Evolutionary conservation across 2,113 vertebrate genomes (phyloP).

Genomic region (Phalacrocorax brasilianus): DNA sequence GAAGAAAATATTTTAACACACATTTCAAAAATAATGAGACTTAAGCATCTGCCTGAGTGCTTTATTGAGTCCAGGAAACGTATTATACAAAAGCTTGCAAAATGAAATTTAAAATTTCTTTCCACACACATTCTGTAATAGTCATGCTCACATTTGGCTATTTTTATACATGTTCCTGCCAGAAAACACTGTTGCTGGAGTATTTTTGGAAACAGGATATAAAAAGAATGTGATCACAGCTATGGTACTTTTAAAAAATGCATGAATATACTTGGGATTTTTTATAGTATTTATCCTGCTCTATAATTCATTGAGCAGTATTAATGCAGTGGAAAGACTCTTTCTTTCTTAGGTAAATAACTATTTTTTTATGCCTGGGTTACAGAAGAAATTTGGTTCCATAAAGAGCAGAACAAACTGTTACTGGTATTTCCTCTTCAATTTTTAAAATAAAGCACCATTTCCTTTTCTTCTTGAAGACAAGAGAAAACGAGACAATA

Average conservation of each 20-base stretch:
- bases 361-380: neutral
- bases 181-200: neutral
- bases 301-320: neutral
- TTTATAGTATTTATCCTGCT: neutral
- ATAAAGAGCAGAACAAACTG: neutral
- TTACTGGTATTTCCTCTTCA: conserved; percentile 30
- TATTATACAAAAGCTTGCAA: neutral
- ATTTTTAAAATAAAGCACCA: conserved; percentile 26
- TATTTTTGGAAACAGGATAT: conserved; percentile 9
- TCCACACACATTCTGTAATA: neutral
- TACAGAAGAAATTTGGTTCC: neutral
- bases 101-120: neutral
- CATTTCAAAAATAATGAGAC: neutral
- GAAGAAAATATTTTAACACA: neutral
- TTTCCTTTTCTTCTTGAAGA: conserved; percentile 30
- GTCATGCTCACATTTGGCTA: neutral
- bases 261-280: neutral
- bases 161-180: neutral
- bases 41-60: neutral
- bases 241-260: neutral
- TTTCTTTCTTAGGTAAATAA: conserved; percentile 5
- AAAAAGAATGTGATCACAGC: neutral
- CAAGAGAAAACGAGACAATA: conserved; percentile 2
- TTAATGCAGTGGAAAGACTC: neutral
- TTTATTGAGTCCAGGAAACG: neutral